A percentile compares a stretch with the other conserved stretches of the same genome.
Conservation (phyloP, 2,113 vertebrate species). For the Trematocara marginatum region DNA sequence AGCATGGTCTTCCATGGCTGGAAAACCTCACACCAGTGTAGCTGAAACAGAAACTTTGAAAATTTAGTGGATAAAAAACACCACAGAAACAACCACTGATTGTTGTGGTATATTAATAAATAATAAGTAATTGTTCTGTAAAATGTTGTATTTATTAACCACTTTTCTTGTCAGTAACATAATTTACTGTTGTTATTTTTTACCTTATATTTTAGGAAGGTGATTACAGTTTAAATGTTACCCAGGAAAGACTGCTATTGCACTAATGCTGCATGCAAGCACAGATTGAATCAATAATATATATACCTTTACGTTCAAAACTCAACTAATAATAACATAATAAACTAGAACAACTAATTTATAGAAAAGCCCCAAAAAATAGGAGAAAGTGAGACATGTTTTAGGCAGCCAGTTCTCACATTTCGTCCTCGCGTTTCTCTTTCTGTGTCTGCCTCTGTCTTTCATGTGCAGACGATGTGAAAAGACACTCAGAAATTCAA, state of each 20-base stretch:
- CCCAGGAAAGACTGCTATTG: neutral
- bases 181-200: neutral
- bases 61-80: neutral
- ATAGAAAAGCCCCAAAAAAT: neutral
- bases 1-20: neutral
- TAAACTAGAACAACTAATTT: neutral
- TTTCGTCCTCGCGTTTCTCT: neutral
- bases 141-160: neutral
- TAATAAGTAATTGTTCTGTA: neutral
- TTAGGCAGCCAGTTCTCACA: neutral
- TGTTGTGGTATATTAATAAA: neutral
- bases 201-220: neutral
- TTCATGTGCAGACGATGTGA: slow-evolving; percentile 22
- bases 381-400: neutral
- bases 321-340: neutral
- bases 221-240: neutral
- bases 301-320: neutral
- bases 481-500: slow-evolving; percentile 38
- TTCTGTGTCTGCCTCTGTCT: slow-evolving; percentile 1
- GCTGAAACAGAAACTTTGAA: neutral
- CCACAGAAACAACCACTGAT: neutral
- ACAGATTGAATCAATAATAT: neutral
- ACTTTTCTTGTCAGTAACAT: neutral
- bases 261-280: neutral
- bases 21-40: neutral